Evolutionary conservation across 1,140 invertebrate genomes (phyloP).

Genomic region (Pseudoatta argentina): DNA sequence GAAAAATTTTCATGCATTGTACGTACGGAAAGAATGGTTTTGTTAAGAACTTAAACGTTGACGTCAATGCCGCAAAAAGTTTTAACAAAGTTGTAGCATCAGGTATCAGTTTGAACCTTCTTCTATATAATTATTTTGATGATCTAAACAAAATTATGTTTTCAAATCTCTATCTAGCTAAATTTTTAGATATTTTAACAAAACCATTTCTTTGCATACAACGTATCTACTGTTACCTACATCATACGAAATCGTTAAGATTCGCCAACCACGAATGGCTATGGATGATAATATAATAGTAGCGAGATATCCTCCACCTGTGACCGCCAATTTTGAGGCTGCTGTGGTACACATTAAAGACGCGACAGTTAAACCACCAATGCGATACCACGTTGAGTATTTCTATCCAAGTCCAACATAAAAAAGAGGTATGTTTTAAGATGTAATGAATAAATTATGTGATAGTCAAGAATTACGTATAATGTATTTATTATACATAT

Average conservation of each 20-base stretch:
- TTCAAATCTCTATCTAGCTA: too few relatives aligned
- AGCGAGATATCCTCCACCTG: slow-evolving; percentile 82
- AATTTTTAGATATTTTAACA: too few relatives aligned
- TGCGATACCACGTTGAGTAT: slow-evolving; percentile 77
- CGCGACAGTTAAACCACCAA: slow-evolving; percentile 74
- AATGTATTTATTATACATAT: too few relatives aligned
- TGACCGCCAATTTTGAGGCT: slow-evolving; percentile 74
- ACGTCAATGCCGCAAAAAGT: too few relatives aligned
- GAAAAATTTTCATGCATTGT: neutral
- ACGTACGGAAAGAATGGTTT: too few relatives aligned
- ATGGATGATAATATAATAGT: slow-evolving; percentile 79
- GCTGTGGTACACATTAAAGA: slow-evolving; percentile 79
- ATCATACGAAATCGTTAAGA: slow-evolving; percentile 74
- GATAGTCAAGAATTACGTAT: too few relatives aligned
- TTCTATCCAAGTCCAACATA: slow-evolving; percentile 68
- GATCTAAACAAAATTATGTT: too few relatives aligned
- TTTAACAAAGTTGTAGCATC: too few relatives aligned
- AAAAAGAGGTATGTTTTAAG: neutral
- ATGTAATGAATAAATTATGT: neutral
- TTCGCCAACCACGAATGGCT: slow-evolving; percentile 80
- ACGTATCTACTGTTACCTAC: slow-evolving; percentile 68
- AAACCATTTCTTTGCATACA: neutral
- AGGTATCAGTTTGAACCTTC: too few relatives aligned
- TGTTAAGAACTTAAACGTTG: too few relatives aligned
- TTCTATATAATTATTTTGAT: too few relatives aligned